Base-by-base conservation (phyloP, 2,113 vertebrate genomes). In the Lophochroa leadbeateri region DNA sequence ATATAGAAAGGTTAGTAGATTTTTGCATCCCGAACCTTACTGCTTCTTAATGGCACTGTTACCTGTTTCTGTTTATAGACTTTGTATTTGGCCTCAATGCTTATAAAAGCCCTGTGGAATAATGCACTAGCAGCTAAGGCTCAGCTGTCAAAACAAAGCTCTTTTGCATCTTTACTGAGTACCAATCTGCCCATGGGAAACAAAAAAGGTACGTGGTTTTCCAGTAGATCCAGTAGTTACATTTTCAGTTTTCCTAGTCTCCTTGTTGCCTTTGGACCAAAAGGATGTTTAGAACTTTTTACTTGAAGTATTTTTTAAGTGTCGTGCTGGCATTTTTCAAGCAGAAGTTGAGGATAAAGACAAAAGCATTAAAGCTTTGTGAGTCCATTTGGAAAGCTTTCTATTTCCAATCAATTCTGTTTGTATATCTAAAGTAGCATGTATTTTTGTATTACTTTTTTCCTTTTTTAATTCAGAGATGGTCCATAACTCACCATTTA, bases 71-170 rank as follows among this genome's bases (percentile, higher is more conserved):
- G 82, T 96, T 97, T 69, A 9, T 94, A 99, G 99, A 99, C 99
- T 2, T 91, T 99, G 82, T 99, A 99, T 96, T 98, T 99, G 98
- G 99, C 99, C 60, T 99, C 99, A 71, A 99, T 99, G 99, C 98
- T 99, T 95, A 99, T 99, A 97, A 99, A 99, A 98, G 99, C 99
- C 27, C 98, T 99, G 88, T 99, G 99, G 99, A 99, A 99, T 97
- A 99, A 99, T 88, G 99, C 99, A 18, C 98, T 99, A 95, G 99
- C 99, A 60, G 99, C 99, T 84, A 99, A 99, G 91, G 99, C 99
- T 77, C 99, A 99, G 95, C 98, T 99, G 64, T 99, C 99, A 93
- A 99, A 99, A 90, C 99, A 99, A 97, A 99, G 99, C 97, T 99
- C 99, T 90, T 99, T 99, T 91, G 99, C 99, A 85, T 99, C 99